Percentiles rank a stretch among this genome's conserved stretches.
Evolutionary conservation across 2,797 vertebrate species (phyloP).

Genomic region (Channa striata): DNA sequence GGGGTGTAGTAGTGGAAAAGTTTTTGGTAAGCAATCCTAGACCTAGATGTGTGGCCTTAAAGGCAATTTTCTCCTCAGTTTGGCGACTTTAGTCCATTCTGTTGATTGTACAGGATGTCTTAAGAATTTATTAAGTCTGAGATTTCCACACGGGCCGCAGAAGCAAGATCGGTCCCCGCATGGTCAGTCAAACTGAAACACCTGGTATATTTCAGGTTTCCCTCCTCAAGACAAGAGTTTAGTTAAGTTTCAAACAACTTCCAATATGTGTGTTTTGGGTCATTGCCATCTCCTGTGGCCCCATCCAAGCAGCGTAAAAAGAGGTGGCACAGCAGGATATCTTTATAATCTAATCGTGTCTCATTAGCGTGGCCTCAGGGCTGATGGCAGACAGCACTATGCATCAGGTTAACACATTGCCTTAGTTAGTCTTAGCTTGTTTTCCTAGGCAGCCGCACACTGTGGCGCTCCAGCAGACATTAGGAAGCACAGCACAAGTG

Average conservation of each 20-base stretch:
- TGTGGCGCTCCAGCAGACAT: slow-evolving; percentile 58
- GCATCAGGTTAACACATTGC: slow-evolving; percentile 58
- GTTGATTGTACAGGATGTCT: slow-evolving; percentile 50
- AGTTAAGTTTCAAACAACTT: slow-evolving; percentile 45
- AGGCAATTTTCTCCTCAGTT: slow-evolving; percentile 49
- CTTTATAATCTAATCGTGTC: slow-evolving; percentile 66
- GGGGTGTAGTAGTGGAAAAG: slow-evolving; percentile 54
- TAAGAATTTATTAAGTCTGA: slow-evolving; percentile 44
- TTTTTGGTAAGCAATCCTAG: slow-evolving; percentile 51
- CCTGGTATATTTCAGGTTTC: slow-evolving; percentile 52
- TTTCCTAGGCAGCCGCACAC: slow-evolving; percentile 60
- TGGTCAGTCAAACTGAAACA: slow-evolving; percentile 31
- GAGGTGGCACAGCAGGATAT: slow-evolving; percentile 56
- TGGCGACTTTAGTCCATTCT: slow-evolving; percentile 24
- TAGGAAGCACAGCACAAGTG: slow-evolving; percentile 61
- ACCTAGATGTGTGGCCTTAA: slow-evolving; percentile 29
- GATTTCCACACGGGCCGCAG: slow-evolving; percentile 32
- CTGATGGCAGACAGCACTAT: slow-evolving; percentile 45
- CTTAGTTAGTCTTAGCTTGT: slow-evolving; percentile 67
- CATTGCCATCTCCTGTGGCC: slow-evolving; percentile 43
- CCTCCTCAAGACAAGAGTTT: slow-evolving; percentile 24
- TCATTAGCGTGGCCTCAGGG: slow-evolving; percentile 52
- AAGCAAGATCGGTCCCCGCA: slow-evolving; percentile 13
- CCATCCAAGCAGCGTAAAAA: slow-evolving; percentile 34
- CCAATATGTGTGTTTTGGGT: slow-evolving; percentile 55